Evolutionary conservation across 2,888 invertebrate species (phyloP).

Genomic region (Monochamus alternatus): DNA sequence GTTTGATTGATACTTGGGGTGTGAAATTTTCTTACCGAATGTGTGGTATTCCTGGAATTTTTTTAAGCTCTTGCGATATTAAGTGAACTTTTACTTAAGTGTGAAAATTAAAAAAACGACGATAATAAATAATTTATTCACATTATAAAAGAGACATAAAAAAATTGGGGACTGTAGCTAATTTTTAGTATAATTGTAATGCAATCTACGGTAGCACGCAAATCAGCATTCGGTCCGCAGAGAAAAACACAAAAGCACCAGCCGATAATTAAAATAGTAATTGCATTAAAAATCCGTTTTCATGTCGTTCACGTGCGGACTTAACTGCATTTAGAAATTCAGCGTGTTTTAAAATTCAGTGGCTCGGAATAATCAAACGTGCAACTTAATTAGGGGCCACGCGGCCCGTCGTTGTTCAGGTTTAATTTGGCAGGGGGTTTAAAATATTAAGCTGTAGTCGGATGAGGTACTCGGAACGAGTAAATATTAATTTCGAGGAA

Average conservation of each 20-base stretch:
- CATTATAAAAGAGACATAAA: too few species aligned
- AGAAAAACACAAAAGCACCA: background rate
- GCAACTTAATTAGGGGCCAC: slow-evolving; percentile 38
- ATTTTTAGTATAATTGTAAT: too few species aligned
- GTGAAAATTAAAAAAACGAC: too few species aligned
- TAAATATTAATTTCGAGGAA: slow-evolving; percentile 45
- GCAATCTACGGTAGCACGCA: background rate
- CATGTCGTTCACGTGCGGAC: slow-evolving; percentile 22
- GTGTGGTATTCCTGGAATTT: too few species aligned
- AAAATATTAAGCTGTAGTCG: slow-evolving; percentile 38
- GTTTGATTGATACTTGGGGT: too few species aligned
- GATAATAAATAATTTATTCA: too few species aligned
- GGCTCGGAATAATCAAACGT: slow-evolving; percentile 31
- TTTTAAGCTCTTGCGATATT: too few species aligned
- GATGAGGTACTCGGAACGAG: slow-evolving; percentile 32
- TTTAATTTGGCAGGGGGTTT: slow-evolving; percentile 36
- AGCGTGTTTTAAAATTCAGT: slow-evolving; percentile 29
- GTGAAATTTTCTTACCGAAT: too few species aligned
- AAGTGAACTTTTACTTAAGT: too few species aligned
- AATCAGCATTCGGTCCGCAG: background rate
- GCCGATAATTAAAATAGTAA: slow-evolving; percentile 26
- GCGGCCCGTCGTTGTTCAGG: slow-evolving; percentile 14
- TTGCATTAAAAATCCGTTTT: slow-evolving; percentile 26
- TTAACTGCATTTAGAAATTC: slow-evolving; percentile 32
- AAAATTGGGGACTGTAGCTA: too few species aligned